phyloP scores from a whole-genome alignment of 2,113 vertebrate species.

The Sus scrofa region T2T-Sscrofa CM000824.6:209892001-209892500 shows the following conservation, averaged over 20 bases:
- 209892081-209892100: neutral
- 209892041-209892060: neutral
- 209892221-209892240: neutral
- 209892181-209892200: neutral
- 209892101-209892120: neutral
- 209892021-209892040: neutral
- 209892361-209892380: neutral
- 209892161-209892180: neutral
- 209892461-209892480: neutral
- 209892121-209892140: neutral
- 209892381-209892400: neutral
- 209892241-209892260: neutral
- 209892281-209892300: neutral
- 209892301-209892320: neutral
- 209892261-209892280: neutral
- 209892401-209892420: neutral
- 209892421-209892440: neutral
- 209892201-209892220: neutral
- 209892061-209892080: neutral
- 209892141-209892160: neutral
- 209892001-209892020: neutral
- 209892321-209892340: neutral
- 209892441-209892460: accelerated
- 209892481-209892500: neutral
- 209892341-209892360: neutral